Evolutionary conservation across 2,113 vertebrate species (phyloP), one percentile per base, ranked within the genome.

Genomic region (Tragelaphus imberbis): DNA sequence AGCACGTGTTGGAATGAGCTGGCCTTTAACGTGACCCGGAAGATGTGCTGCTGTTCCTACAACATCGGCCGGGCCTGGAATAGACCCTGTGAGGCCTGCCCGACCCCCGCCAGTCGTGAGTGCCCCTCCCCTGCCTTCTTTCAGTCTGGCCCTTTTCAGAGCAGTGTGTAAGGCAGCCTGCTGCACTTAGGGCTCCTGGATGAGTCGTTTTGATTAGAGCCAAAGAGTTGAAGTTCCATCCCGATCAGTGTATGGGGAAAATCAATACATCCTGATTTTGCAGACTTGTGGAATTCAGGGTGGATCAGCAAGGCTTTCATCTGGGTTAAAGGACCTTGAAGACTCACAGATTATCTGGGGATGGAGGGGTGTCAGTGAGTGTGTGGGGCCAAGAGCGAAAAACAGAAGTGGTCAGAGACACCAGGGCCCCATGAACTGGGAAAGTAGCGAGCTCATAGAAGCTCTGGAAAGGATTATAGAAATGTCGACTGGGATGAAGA

Each of bases 11-110:
- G 99, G 98, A 99, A 99, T 44, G 99, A 99, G 98, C 99, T 99
- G 51, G 99, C 99, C 91, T 99, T 99, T 98, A 99, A 99, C 98
- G 99, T 99, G 99, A 99, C 99, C 95, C 99, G 98, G 98, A 99
- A 99, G 98, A 99, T 99, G 99, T 99, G 99, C 98, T 99, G 99
- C 99, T 99, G 99, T 36, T 99, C 99, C 92, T 99, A 99, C 98
- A 99, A 99, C 44, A 99, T 99, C 0, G 99, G 99, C 61, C 99
- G 99, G 94, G 99, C 99, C 97, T 99, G 99, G 99, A 99, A 99
- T 98, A 99, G 99, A 88, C 99, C 99, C 0, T 99, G 99, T 0
- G 99, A 99, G 95, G 98, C 99, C 86, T 99, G 99, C 75, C 99
- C 99, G 1, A 99, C 99, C 0, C 99, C 99, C 0, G 99, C 99